Conservation (phyloP, 2,888 invertebrate species). For the Pyrocoelia pectoralis region DNA sequence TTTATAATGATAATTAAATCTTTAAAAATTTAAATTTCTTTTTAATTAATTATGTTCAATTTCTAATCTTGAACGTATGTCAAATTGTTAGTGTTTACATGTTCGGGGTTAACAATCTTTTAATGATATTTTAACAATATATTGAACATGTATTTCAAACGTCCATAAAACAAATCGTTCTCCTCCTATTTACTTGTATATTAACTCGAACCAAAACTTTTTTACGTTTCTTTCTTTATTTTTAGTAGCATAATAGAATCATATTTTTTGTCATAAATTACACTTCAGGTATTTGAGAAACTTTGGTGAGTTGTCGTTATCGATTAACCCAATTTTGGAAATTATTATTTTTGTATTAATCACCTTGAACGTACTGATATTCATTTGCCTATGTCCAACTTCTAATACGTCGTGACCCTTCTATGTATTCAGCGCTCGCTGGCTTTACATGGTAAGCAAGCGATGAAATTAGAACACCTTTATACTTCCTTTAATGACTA, state of each 20-base stretch:
- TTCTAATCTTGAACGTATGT: background rate
- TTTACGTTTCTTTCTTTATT: background rate
- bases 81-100: background rate
- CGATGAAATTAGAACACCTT: no score
- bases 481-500: no score
- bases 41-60: background rate
- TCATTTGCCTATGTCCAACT: no score
- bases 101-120: constrained; percentile 3
- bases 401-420: no score
- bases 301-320: no score
- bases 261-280: no score
- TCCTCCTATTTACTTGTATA: background rate
- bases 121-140: constrained; percentile 1
- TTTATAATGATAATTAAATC: constrained; percentile 1
- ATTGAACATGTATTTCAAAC: constrained; percentile 2
- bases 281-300: no score
- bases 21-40: background rate
- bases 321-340: no score
- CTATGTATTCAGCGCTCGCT: no score
- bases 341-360: no score
- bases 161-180: background rate
- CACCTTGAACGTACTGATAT: no score
- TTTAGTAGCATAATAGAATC: background rate
- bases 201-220: background rate
- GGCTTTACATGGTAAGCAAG: no score